A percentile compares a stretch with the other conserved stretches of the same genome.
phyloP scores from a whole-genome alignment of 2,888 invertebrate species.

The Parasteatoda lunata region DNA sequence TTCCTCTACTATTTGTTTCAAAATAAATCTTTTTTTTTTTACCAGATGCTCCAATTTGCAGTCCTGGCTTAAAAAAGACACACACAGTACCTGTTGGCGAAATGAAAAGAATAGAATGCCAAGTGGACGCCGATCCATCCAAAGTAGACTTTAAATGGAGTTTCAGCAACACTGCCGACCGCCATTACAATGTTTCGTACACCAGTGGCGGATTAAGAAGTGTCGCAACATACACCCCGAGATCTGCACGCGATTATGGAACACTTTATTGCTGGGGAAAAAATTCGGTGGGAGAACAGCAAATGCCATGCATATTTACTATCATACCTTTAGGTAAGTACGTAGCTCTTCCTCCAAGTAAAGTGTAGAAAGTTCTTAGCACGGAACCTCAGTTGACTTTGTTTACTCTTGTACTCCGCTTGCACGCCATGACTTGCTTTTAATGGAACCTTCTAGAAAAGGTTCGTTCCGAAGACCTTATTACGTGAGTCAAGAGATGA shows the following conservation, averaged over 20 bases:
- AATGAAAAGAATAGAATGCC: conserved; percentile 69
- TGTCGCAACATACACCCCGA: conserved; percentile 70
- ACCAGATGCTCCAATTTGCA: conserved; percentile 87
- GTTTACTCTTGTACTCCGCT: too few species aligned
- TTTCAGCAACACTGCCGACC: conserved; percentile 85
- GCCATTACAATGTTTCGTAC: conserved; percentile 54
- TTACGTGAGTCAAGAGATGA: too few species aligned
- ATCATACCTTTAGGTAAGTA: conserved; percentile 74
- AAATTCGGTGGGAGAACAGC: conserved; percentile 71
- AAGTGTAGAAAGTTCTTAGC: too few species aligned
- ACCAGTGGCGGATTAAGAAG: conserved; percentile 53
- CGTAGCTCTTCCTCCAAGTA: neutral
- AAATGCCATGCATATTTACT: conserved; percentile 70
- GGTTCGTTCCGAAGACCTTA: too few species aligned
- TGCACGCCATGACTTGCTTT: too few species aligned
- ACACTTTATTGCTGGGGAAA: conserved; percentile 71
- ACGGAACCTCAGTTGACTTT: too few species aligned
- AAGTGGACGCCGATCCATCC: conserved; percentile 70
- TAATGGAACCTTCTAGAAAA: too few species aligned
- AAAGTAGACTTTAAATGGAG: conserved; percentile 90
- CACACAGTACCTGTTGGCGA: conserved; percentile 69
- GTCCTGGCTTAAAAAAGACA: conserved; percentile 76
- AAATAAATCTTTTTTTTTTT: too few species aligned
- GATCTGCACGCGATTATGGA: conserved; percentile 71
- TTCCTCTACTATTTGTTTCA: too few species aligned